Evolutionary conservation across 2,113 vertebrate genomes (phyloP).

Genomic region (Elaphurus davidianus): DNA sequence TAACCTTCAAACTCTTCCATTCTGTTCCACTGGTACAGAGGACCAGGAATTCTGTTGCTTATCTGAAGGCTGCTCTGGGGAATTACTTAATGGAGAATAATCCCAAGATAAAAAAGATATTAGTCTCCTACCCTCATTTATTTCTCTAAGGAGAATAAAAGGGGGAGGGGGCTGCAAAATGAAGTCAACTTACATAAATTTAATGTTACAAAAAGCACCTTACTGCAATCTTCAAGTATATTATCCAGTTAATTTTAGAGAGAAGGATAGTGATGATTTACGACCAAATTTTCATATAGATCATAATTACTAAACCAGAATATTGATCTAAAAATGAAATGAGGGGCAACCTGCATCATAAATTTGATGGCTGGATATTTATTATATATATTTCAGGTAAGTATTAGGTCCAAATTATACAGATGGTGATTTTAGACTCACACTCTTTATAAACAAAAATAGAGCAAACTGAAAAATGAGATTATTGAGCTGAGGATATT

Average conservation of each 20-base stretch:
- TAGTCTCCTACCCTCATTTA: not conserved
- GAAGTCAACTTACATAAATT: not conserved
- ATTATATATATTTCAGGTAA: slow-evolving; percentile 47
- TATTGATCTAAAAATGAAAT: slow-evolving; percentile 58
- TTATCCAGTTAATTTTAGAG: not conserved
- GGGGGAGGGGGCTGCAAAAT: not conserved
- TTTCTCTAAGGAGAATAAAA: not conserved
- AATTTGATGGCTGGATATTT: slow-evolving; percentile 31
- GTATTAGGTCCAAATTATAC: slow-evolving; percentile 26
- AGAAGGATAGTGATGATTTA: slow-evolving; percentile 37
- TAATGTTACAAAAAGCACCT: not conserved
- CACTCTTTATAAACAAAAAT: not conserved
- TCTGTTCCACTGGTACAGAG: not conserved
- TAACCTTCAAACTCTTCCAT: not conserved
- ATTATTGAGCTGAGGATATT: not conserved
- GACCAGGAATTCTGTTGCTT: not conserved
- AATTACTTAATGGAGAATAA: not conserved
- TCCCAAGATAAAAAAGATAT: not conserved
- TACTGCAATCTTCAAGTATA: not conserved
- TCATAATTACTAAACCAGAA: slow-evolving; percentile 55
- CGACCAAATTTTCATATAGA: slow-evolving; percentile 23
- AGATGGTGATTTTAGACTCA: not conserved
- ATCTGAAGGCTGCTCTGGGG: not conserved
- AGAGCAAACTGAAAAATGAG: not conserved
- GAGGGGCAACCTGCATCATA: not conserved